Base-by-base conservation (phyloP, 2,113 vertebrate genomes). In the Eidolon helvum region DNA sequence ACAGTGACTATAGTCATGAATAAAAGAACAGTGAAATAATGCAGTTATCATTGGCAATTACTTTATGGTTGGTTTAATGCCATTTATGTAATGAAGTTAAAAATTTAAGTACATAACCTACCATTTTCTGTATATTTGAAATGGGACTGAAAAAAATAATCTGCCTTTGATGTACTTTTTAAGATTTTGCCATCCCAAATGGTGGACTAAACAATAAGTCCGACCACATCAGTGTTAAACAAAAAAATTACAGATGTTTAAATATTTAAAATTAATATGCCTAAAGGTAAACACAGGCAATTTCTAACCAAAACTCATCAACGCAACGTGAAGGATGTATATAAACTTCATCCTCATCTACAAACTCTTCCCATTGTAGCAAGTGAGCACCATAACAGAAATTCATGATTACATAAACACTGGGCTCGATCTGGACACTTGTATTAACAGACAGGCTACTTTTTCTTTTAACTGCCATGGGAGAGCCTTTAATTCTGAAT, bases 41-140 rank as follows among this genome's bases (percentile, higher is more conserved):
- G 68, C 45, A 93, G 66, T 61, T 96, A 94, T 92, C 93, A 97
- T n/a, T 71, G 74, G 82, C 80, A 94, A 91, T 94, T 97, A 94
- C 83, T 96, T 96, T 94, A 91, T 45, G 85, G 65, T 53, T 94
- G 61, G 80, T 93, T 97, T 89, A 97, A 93, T 89, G 74, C 82
- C 79, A 94, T 91, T 94, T 92, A 94, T 75, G 89, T 87, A 91
- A 94, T 57, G 57, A 96, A 95, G 93, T 74, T 91, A 94, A 96
- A 95, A 78, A 53, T 69, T 21, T 91, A 90, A 96, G 63, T 85
- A 50, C 18, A 80, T 65, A 91, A 63, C 69, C 80, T 87, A 83
- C 78, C 24, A 93, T 94, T 95, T 96, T 97, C 83, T 68, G 35
- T 59, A 89, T 77, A 93, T 63, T 55, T 83, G 74, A 91, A 95